Evolutionary conservation across 2,113 vertebrate genomes (phyloP).

Genomic region (Hippoglossus stenolepis): DNA sequence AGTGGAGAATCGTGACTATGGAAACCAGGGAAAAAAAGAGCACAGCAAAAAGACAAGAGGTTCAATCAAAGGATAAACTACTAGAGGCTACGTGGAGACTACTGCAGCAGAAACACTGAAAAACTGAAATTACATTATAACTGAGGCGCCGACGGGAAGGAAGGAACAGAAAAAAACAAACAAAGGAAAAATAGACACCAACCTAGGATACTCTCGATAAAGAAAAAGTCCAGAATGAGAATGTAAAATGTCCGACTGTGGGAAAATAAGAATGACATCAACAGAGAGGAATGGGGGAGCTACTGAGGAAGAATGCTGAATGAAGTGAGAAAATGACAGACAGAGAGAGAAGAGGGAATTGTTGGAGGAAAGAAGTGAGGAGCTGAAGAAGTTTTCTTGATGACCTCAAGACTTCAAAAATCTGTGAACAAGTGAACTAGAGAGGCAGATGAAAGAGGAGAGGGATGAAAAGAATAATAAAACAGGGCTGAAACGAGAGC

Average conservation of each 20-base stretch:
- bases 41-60: background rate
- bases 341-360: background rate
- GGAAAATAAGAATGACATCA: constrained; percentile 26
- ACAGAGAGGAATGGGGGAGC: constrained; percentile 12
- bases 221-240: constrained; percentile 35
- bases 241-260: constrained; percentile 23
- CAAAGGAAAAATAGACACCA: background rate
- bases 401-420: constrained; percentile 67
- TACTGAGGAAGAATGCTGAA: constrained; percentile 14
- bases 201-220: constrained; percentile 10
- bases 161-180: constrained; percentile 14
- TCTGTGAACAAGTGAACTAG: constrained; percentile 56
- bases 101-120: constrained; percentile 13
- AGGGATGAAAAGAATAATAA: constrained; percentile 72
- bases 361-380: constrained; percentile 28
- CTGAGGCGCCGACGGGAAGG: constrained; percentile 13
- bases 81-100: constrained; percentile 31
- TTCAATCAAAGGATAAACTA: constrained; percentile 36
- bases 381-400: constrained; percentile 61
- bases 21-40: background rate
- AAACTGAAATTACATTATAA: constrained; percentile 35
- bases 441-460: constrained; percentile 67
- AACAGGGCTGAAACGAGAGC: constrained; percentile 49
- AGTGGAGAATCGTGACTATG: background rate
- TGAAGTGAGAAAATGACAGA: constrained; percentile 10